Conservation (phyloP, 2,113 vertebrate species). For the Phalacrocorax brasilianus region DNA sequence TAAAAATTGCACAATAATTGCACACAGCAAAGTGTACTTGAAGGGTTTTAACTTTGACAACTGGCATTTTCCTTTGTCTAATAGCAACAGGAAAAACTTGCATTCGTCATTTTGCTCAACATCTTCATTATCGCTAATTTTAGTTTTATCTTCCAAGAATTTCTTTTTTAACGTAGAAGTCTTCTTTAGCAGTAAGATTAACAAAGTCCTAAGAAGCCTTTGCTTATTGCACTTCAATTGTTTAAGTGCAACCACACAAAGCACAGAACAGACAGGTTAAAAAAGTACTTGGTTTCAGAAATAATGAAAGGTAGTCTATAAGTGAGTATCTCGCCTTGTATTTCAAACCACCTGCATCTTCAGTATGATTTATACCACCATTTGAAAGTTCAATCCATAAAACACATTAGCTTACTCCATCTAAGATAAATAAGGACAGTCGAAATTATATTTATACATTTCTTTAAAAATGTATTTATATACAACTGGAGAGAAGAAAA, state of each 20-base stretch:
- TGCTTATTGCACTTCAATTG: neutral
- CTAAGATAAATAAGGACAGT: neutral
- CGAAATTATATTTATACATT: neutral
- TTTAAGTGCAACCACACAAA: constrained; percentile 10
- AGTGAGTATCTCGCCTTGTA: neutral
- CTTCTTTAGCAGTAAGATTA: constrained; percentile 13
- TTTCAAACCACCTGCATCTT: constrained; percentile 16
- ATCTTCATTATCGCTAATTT: neutral
- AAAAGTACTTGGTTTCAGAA: constrained; percentile 1
- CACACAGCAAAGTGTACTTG: neutral
- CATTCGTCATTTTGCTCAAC: neutral
- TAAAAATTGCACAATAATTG: neutral
- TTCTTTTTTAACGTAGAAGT: constrained; percentile 24
- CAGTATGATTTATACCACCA: neutral
- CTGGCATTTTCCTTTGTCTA: neutral
- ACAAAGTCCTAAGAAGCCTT: neutral
- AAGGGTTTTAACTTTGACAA: neutral
- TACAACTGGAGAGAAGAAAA: neutral
- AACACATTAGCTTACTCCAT: neutral
- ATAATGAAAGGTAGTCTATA: neutral
- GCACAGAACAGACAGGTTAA: neutral
- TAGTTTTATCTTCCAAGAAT: neutral
- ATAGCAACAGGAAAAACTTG: constrained; percentile 8
- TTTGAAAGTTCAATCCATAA: constrained; percentile 15
- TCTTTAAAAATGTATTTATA: neutral